Evolutionary conservation across 1,140 invertebrate genomes (phyloP).

Genomic region (Drosophila kurseongensis): DNA sequence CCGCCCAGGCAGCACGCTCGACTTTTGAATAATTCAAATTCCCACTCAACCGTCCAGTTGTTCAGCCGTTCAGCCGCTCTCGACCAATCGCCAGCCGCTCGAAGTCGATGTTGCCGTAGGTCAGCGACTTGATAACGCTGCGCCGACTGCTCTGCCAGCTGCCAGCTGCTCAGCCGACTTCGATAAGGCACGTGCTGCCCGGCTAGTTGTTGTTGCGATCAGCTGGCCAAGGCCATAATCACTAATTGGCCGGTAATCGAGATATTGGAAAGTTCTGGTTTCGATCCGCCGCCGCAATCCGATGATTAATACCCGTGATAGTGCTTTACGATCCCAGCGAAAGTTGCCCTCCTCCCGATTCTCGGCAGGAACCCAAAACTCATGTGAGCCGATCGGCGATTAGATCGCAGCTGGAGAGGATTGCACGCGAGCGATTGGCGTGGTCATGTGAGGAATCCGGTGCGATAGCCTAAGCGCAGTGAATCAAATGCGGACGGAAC

Average conservation of each 20-base stretch:
- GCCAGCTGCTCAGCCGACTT: constrained; percentile 1
- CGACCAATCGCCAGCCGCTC: not conserved
- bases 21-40: constrained; percentile 5
- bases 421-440: not conserved
- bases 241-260: constrained; percentile 8
- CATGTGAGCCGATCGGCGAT: constrained; percentile 24
- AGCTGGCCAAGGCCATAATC: constrained; percentile 34
- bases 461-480: not conserved
- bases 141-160: not conserved
- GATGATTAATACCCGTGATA: constrained; percentile 6
- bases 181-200: constrained; percentile 50
- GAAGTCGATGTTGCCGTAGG: constrained; percentile 58
- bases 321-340: constrained; percentile 2
- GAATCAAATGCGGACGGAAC: not conserved
- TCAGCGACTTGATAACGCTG: constrained; percentile 72
- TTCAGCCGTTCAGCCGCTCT: not conserved
- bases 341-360: not conserved
- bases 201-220: constrained; percentile 10
- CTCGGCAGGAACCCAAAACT: not conserved
- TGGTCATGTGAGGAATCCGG: constrained; percentile 28
- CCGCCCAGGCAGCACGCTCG: not conserved
- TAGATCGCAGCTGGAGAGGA: constrained; percentile 12
- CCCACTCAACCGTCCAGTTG: not conserved
- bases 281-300: too few relatives aligned
- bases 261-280: constrained; percentile 4